Conservation (phyloP, 2,113 vertebrate species). For the Microtus montanus region DNA sequence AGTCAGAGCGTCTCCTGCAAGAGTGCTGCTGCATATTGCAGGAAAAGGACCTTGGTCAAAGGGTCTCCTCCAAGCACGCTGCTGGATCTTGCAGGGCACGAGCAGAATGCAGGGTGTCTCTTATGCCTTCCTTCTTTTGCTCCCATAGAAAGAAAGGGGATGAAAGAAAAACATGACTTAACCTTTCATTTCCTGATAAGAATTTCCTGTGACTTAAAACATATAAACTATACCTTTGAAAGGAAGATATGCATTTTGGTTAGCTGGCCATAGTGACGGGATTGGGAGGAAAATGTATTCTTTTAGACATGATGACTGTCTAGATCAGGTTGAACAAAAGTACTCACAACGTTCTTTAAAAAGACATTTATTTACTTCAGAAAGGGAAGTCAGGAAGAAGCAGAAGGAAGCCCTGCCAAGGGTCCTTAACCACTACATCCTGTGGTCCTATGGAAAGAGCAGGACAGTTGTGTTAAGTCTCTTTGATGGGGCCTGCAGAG, state of each 20-base stretch:
- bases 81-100: not conserved
- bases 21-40: not conserved
- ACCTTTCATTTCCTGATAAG: slow-evolving; percentile 70
- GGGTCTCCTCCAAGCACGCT: too few relatives aligned
- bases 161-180: slow-evolving; percentile 64
- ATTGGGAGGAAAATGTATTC: not conserved
- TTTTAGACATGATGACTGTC: slow-evolving; percentile 40
- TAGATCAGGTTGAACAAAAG: slow-evolving; percentile 60
- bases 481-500: not conserved
- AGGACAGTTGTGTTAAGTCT: not conserved
- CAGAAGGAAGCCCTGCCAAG: slow-evolving; percentile 28
- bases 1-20: not conserved
- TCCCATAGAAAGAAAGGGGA: slow-evolving; percentile 40
- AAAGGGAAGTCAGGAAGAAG: slow-evolving; percentile 47
- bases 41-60: not conserved
- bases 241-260: slow-evolving; percentile 48
- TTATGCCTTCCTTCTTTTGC: slow-evolving; percentile 48
- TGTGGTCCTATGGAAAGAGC: not conserved
- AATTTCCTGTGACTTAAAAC: slow-evolving; percentile 73
- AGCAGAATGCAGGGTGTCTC: not conserved
- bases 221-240: slow-evolving; percentile 46
- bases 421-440: not conserved
- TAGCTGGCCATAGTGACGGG: not conserved
- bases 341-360: slow-evolving; percentile 48
- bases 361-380: slow-evolving; percentile 54